phyloP scores from a whole-genome alignment of 53 echinoderm and acorn worm species.

The Paracentrotus lividus region DNA sequence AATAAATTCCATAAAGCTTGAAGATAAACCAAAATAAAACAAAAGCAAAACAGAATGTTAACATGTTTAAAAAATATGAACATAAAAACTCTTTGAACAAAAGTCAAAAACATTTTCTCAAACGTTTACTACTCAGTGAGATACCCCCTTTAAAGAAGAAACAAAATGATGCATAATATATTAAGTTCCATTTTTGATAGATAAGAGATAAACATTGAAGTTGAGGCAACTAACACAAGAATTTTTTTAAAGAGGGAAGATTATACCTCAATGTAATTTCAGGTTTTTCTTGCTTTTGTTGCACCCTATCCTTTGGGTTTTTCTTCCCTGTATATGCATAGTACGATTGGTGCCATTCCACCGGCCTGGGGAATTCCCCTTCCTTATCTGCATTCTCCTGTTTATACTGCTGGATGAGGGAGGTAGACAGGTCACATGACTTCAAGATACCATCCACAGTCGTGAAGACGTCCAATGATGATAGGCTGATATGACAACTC shows the following conservation, averaged over 20 bases:
- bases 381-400: conserved; percentile 18
- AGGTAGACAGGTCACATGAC: conserved; percentile 88
- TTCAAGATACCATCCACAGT: conserved; percentile 87
- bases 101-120: too few species aligned
- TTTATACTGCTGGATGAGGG: conserved; percentile 74
- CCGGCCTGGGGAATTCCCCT: conserved; percentile 77
- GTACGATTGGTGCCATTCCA: conserved; percentile 90
- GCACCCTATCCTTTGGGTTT: conserved; percentile 71
- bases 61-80: too few species aligned
- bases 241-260: too few species aligned
- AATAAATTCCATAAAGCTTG: not conserved
- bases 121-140: too few species aligned
- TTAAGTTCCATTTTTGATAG: too few species aligned
- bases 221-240: too few species aligned
- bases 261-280: conserved; percentile 84
- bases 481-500: conserved; percentile 10
- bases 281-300: conserved; percentile 67
- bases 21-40: not conserved
- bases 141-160: too few species aligned
- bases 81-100: too few species aligned
- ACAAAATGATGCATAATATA: too few species aligned
- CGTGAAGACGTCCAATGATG: conserved; percentile 75
- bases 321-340: conserved; percentile 88
- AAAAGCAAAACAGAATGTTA: too few species aligned
- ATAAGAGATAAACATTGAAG: too few species aligned